Evolutionary conservation across 1,140 invertebrate genomes (phyloP).

Genomic region (Camponotus vicinus): DNA sequence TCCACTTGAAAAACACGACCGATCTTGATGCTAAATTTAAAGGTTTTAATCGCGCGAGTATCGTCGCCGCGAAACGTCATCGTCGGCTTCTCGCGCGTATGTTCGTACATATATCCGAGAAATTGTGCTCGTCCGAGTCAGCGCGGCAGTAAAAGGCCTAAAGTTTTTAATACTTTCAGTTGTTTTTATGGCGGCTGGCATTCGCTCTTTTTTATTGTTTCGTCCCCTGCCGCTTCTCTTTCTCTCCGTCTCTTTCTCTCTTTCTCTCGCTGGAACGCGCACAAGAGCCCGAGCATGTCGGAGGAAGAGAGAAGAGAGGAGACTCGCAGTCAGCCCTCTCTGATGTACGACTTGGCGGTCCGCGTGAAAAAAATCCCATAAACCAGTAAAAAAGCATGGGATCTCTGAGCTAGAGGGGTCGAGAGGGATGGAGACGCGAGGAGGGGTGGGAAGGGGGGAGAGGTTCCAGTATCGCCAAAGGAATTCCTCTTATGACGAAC

Average conservation of each 20-base stretch:
- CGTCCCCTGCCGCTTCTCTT: conserved; percentile 42
- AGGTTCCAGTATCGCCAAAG: conserved; percentile 78
- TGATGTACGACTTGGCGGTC: conserved; percentile 84
- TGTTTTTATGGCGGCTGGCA: conserved; percentile 85
- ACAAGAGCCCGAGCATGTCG: background rate
- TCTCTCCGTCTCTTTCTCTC: conserved; percentile 50
- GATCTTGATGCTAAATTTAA: background rate
- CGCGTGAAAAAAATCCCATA: conserved; percentile 86
- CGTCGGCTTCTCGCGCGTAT: conserved; percentile 43
- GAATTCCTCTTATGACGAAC: conserved; percentile 86
- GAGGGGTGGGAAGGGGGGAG: conserved; percentile 22
- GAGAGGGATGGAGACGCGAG: conserved; percentile 30
- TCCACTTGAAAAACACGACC: conserved; percentile 5
- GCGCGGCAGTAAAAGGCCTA: conserved; percentile 80
- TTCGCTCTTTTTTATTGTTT: conserved; percentile 80
- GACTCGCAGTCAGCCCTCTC: conserved; percentile 78
- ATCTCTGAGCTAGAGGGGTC: conserved; percentile 76
- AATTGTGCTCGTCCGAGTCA: conserved; percentile 50
- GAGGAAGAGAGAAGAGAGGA: conserved; percentile 60
- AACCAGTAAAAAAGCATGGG: conserved; percentile 85
- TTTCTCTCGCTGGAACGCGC: conserved; percentile 43
- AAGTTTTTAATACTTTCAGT: conserved; percentile 86
- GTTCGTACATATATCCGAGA: background rate
- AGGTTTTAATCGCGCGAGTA: conserved; percentile 37
- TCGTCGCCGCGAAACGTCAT: conserved; percentile 4